phyloP scores from a whole-genome alignment of 2,888 invertebrate genomes.

The Orchestes rusci region DNA sequence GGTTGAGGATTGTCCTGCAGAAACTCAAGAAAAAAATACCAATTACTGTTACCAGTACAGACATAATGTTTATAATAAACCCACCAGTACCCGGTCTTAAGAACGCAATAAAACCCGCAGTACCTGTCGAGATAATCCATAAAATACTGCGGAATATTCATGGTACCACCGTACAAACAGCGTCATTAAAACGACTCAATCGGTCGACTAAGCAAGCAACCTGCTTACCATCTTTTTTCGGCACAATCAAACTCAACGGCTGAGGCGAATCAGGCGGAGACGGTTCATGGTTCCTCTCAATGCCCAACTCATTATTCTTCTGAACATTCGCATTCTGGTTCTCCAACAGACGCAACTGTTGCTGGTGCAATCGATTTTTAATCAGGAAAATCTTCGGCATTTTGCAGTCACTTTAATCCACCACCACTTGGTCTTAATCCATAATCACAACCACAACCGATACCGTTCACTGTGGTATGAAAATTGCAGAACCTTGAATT shows the following conservation, averaged over 20 bases:
- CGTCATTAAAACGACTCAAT: too few relatives aligned
- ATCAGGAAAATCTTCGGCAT: constrained; percentile 94
- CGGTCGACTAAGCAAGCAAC: too few relatives aligned
- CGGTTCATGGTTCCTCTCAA: constrained; percentile 33
- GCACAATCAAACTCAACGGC: constrained; percentile 56
- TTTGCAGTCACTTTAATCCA: background rate
- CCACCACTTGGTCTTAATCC: constrained; percentile 8
- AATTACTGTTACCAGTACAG: too few relatives aligned
- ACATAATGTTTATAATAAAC: too few relatives aligned
- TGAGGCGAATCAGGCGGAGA: constrained; percentile 41
- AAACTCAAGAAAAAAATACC: too few relatives aligned
- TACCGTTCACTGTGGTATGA: constrained; percentile 23
- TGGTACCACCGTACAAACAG: too few relatives aligned
- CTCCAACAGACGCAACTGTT: constrained; percentile 77
- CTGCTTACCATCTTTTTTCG: constrained; percentile 43
- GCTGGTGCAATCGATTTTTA: constrained; percentile 85
- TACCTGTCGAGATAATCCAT: too few relatives aligned
- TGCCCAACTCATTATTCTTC: constrained; percentile 54
- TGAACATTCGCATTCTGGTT: constrained; percentile 64
- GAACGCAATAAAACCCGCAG: too few relatives aligned
- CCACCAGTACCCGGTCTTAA: too few relatives aligned
- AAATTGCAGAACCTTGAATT: too few relatives aligned
- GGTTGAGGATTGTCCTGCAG: too few relatives aligned
- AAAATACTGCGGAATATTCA: too few relatives aligned
- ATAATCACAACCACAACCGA: constrained; percentile 4